phyloP scores from a whole-genome alignment of 2,888 invertebrate genomes.

The Caenorhabditis sinica region DNA sequence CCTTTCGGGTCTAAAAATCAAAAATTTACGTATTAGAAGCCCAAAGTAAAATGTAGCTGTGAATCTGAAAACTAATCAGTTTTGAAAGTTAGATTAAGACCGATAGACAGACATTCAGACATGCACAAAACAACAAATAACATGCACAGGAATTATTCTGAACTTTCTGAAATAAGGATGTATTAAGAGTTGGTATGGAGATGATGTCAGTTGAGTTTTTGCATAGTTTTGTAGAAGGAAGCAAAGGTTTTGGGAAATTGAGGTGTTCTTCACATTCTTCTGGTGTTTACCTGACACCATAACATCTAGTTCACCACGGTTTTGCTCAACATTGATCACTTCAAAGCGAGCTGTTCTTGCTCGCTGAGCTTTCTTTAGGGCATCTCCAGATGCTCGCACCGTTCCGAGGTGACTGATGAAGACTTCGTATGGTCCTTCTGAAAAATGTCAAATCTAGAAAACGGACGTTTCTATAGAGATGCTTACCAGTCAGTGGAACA shows the following conservation, averaged over 20 bases:
- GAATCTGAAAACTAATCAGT: constrained; percentile 61
- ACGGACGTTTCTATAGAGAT: background rate
- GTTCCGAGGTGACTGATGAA: constrained; percentile 78
- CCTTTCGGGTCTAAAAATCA: constrained; percentile 84
- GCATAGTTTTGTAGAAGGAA: constrained; percentile 40
- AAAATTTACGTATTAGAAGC: background rate
- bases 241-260: constrained; percentile 7
- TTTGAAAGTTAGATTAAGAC: constrained; percentile 12
- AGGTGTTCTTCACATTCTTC: constrained; percentile 28
- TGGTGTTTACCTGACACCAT: constrained; percentile 79
- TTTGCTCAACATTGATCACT: constrained; percentile 79
- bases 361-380: constrained; percentile 79
- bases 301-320: constrained; percentile 83
- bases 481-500: constrained; percentile 87
- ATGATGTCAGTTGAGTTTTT: constrained; percentile 9
- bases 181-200: constrained; percentile 12
- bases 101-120: constrained; percentile 44
- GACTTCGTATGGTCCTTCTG: constrained; percentile 83
- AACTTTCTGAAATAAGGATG: constrained; percentile 51
- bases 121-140: constrained; percentile 73
- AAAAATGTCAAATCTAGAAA: constrained; percentile 27
- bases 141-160: too few relatives aligned
- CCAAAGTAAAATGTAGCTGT: constrained; percentile 67
- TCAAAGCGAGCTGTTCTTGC: constrained; percentile 83
- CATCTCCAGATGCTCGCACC: constrained; percentile 82